phyloP scores from a whole-genome alignment of 2,113 vertebrate species.

The Balaenoptera acutorostrata region DNA sequence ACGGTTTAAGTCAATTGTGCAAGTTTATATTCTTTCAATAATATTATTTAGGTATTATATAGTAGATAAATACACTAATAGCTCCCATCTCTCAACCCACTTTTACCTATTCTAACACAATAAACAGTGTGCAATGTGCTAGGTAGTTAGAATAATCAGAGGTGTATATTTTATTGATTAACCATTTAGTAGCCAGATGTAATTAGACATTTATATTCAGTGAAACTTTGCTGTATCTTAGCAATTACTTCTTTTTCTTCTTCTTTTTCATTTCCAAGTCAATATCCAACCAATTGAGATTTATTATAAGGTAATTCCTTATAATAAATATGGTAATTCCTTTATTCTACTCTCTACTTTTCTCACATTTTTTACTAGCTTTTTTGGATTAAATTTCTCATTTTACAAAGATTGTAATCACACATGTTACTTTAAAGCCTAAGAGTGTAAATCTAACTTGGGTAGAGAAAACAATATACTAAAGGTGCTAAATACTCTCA shows the following conservation, averaged over 20 bases:
- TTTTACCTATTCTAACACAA: background rate
- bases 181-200: background rate
- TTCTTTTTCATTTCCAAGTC: background rate
- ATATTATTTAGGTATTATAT: background rate
- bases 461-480: background rate
- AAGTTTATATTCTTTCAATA: background rate
- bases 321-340: background rate
- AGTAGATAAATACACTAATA: background rate
- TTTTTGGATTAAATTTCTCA: background rate
- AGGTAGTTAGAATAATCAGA: background rate
- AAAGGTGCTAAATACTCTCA: background rate
- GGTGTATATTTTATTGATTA: background rate
- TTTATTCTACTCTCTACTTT: background rate
- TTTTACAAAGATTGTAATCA: background rate
- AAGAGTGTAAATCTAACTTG: background rate
- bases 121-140: background rate
- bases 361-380: no score
- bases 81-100: background rate
- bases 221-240: background rate
- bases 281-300: background rate
- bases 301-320: background rate
- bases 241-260: background rate
- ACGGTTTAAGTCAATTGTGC: background rate
- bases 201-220: background rate
- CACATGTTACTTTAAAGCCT: background rate